Percentiles rank a stretch among this genome's conserved stretches.
phyloP scores from a whole-genome alignment of 2,888 invertebrate genomes.

The Drosophila glabriapex region DNA sequence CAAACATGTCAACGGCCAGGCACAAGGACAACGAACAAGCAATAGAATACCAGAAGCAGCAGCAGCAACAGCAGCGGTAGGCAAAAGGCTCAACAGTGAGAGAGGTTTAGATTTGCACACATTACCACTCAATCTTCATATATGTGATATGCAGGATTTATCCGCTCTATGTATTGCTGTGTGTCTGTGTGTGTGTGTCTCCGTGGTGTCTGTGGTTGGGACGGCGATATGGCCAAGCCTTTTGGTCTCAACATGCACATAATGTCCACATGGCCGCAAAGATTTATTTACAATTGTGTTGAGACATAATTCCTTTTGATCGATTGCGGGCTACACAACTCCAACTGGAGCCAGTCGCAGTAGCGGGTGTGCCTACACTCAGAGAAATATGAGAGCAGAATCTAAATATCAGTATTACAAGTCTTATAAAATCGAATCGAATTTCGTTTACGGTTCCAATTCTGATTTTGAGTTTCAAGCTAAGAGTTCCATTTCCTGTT shows the following conservation, averaged over 20 bases:
- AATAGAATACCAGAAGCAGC: conserved; percentile 9
- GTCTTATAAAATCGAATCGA: background rate
- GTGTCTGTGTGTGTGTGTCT: conserved; percentile 12
- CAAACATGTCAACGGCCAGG: conserved; percentile 74
- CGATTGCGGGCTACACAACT: conserved; percentile 63
- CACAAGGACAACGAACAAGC: conserved; percentile 42
- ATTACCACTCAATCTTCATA: conserved; percentile 81
- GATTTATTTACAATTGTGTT: conserved; percentile 82
- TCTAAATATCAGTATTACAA: background rate
- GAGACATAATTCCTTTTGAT: conserved; percentile 80
- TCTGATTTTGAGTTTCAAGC: background rate
- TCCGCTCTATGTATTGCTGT: conserved; percentile 16
- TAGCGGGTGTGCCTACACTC: background rate
- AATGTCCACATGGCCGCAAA: conserved; percentile 79
- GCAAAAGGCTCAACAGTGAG: conserved; percentile 25
- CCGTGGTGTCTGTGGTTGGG: conserved; percentile 33
- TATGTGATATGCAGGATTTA: conserved; percentile 71
- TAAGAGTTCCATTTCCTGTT: background rate
- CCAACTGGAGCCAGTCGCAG: conserved; percentile 5
- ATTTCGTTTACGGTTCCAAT: background rate
- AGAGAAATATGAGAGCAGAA: background rate
- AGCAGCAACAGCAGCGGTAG: conserved; percentile 16
- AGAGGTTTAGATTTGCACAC: conserved; percentile 77
- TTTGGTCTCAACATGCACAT: conserved; percentile 68
- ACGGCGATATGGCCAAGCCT: conserved; percentile 58